Base-by-base conservation (phyloP, 2,888 invertebrate genomes). In the Sipha maydis region DNA sequence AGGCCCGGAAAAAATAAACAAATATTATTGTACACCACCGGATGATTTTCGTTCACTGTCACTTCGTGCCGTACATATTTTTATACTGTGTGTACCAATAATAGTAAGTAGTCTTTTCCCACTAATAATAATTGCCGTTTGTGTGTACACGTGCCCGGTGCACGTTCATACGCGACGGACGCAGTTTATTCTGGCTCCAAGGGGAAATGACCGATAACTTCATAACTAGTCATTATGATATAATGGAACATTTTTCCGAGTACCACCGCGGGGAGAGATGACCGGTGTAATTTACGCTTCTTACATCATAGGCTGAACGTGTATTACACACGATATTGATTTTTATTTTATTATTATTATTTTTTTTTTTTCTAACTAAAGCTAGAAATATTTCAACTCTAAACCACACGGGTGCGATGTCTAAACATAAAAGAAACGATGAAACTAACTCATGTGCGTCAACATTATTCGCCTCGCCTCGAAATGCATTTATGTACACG, bases 201-300 rank as follows among this genome's bases (percentile, higher is more conserved):
- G 38, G 79, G 61, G 56, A 38, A 67, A 80, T 67, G n/a, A 83
- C 48, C 71, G 71, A 80, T 80, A 80, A 56, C 21, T 69, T n/a
- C 21, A 17, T 41, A 69, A 82, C 82, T 41, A 83, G 48, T 83
- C 31, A 48, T 83, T 83, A 71, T 41, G 38, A 69, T 83, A n/a
- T 80, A 61, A 38, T 80, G 38, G 79, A 80, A 80, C 38, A 61
- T 61, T 80, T 61, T 61, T 61, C 38, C 7, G n/a, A 61, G 34
- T 34, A 79, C 25, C 56, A 79, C 79, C 79, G 34, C 56, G 38
- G 61, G 61, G 34, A 67, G 17, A 80, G 38, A 67, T 38, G 34
- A 67, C 79, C 34, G 61, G 79, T 38, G 79, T 67, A 67, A n/a
- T 67, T 73, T 80, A 80, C 79, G 61, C 67, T 28, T 69, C 69